Evolutionary conservation across 2,797 vertebrate genomes (phyloP), one percentile per base, ranked within the genome.

Genomic region (Sphaeramia orbicularis): DNA sequence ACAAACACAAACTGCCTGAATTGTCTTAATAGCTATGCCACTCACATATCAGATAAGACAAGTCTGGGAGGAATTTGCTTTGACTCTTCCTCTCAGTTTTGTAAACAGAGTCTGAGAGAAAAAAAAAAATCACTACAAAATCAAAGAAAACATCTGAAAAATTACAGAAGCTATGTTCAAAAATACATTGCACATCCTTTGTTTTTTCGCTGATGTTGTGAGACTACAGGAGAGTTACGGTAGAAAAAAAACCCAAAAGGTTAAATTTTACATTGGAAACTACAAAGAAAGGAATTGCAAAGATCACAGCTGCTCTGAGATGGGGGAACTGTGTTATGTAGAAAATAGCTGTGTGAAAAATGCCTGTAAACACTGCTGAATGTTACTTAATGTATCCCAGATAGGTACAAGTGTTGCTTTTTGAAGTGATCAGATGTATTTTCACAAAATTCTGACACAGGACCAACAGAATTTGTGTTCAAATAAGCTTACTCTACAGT

Each of bases 151-250:
- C 69, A 74, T 60, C 38, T 54, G n/a, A n/a, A n/a, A 55, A 41
- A 45, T 9, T 44, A 67, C 35, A 73, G 49, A 56, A 44, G 24
- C 35, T 27, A 32, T 64, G 15, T 10, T 1, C 37, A 47, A 74
- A 69, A n/a, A n/a, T n/a, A n/a, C n/a, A n/a, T n/a, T n/a, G n/a
- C n/a, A n/a, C n/a, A 65, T 64, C 37, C 9, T 21, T 60, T 69
- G 36, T 35, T 80, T 74, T 83, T 74, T 58, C 80, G 66, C 48
- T 0, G 0, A 11, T 41, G 37, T 71, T 79, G 14, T n/a, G 30
- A 80, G 69, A 89, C 85, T 78, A 85, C 82, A 82, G 65, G 38
- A 54, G 13, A 24, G 51, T 58, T 65, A 61, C 19, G 21, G 51
- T 5, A 8, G 59, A 40, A 54, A 63, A 59, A 64, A n/a, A n/a